Conservation (phyloP, 2,888 invertebrate species). For the Arctia plantaginis region DNA sequence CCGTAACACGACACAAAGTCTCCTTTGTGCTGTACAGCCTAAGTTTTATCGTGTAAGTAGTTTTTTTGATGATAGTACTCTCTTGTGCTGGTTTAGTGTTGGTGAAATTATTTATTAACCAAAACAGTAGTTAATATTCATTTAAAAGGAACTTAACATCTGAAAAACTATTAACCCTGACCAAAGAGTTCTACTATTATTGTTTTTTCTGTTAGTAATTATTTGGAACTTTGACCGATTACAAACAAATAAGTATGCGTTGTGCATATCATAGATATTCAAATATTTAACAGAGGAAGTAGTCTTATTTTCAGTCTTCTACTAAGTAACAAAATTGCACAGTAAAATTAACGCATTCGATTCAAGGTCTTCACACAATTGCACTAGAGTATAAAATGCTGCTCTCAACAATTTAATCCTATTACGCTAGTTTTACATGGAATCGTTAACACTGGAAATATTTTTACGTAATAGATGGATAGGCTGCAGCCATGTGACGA, state of each 20-base stretch:
- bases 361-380: neutral
- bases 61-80: slow-evolving; percentile 53
- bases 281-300: too few relatives aligned
- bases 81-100: slow-evolving; percentile 22
- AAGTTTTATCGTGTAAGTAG: slow-evolving; percentile 57
- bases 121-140: neutral
- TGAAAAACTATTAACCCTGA: too few relatives aligned
- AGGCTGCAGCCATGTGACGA: neutral
- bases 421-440: neutral
- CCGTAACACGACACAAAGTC: slow-evolving; percentile 65
- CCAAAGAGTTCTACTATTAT: too few relatives aligned
- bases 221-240: too few relatives aligned
- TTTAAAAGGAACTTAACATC: neutral
- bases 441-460: neutral
- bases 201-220: too few relatives aligned
- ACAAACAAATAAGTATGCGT: too few relatives aligned
- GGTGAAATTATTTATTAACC: neutral
- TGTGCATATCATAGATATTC: too few relatives aligned
- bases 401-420: neutral
- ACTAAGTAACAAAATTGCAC: too few relatives aligned
- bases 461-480: neutral
- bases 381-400: neutral
- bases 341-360: too few relatives aligned
- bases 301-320: too few relatives aligned
- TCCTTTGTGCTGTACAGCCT: slow-evolving; percentile 64